Evolutionary conservation across 2,888 invertebrate genomes (phyloP), one percentile per base, ranked within the genome.

Genomic region (Mythimna ferrago): DNA sequence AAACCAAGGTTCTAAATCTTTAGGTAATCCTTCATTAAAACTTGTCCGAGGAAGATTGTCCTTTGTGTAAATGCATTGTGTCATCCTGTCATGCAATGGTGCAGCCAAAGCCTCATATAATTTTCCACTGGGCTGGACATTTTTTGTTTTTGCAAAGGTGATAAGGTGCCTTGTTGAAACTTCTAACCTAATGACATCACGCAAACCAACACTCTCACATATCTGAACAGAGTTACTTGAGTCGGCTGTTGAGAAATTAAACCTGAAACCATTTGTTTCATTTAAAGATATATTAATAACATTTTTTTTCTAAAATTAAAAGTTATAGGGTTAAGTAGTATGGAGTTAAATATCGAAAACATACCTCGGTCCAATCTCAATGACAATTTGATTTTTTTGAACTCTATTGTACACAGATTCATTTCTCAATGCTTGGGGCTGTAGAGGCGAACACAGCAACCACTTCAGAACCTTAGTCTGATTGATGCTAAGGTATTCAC

Each of bases 181-280:
- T 95, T 99, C 99, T 68, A 99, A 96, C 69, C 99, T 97, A 6
- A 95, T 96, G 6, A 99, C 97, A 91, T 97, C 97, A 57, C 94
- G 94, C 51, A 99, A 94, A 4, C 98, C 98, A 61, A 99, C 97
- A 86, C 98, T 98, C 82, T 97, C 97, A 91, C 99, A 99, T 85
- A 99, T 99, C 68, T 99, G 99, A 1, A 99, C 98, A 44, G 99
- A 99, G 94, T 99, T 99, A 84, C 99, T 99, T 0, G 99, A 99
- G 92, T 98, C 98, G 0, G 99, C 98, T 56, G 99, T 99, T 21
- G 99, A 99, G 92, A 99, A 99, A 94, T 99, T 99, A 86, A 99
- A 98, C 86, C 99, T 98, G 91, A 83, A 94, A 80, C 0, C 48
- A 32, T 57, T 56, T 4, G 38, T 16, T 65, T 32, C 0, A 51